phyloP scores from a whole-genome alignment of 92 coral and sea anemone species.

The Porites lobata region DNA sequence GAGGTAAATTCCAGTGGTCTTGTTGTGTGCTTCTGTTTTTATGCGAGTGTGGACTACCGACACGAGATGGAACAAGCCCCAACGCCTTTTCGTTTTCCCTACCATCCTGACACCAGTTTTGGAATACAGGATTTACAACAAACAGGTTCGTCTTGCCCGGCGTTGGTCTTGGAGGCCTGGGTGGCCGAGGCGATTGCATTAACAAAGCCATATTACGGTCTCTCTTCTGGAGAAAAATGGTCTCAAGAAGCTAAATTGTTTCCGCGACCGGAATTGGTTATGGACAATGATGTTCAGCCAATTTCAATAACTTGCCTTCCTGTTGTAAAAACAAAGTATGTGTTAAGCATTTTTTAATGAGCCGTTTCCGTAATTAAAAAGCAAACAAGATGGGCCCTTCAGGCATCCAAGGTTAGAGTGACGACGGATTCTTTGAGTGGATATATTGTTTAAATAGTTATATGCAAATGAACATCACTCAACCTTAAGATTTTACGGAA shows the following conservation, averaged over 20 bases:
- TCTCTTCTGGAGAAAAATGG: background rate
- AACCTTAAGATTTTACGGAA: no score
- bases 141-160: background rate
- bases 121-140: slow-evolving; percentile 37
- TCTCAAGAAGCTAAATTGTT: background rate
- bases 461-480: background rate
- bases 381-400: slow-evolving; percentile 3
- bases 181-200: slow-evolving; percentile 8
- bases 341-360: slow-evolving; percentile 9
- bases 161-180: background rate
- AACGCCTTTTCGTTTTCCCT: background rate
- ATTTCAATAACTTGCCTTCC: background rate
- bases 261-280: background rate
- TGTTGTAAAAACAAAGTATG: slow-evolving; percentile 10
- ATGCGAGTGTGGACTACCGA: background rate
- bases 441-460: no score
- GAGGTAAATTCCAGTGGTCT: background rate
- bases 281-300: background rate
- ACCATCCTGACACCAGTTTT: slow-evolving; percentile 24
- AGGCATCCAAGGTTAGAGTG: background rate
- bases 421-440: background rate
- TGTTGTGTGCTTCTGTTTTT: background rate
- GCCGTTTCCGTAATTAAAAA: background rate
- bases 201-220: background rate
- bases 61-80: background rate